These are phyloP conservation scores for Drosophila incognita DNA, from an alignment of 2,888 invertebrate species.

Conservation along the genomic window DNA sequence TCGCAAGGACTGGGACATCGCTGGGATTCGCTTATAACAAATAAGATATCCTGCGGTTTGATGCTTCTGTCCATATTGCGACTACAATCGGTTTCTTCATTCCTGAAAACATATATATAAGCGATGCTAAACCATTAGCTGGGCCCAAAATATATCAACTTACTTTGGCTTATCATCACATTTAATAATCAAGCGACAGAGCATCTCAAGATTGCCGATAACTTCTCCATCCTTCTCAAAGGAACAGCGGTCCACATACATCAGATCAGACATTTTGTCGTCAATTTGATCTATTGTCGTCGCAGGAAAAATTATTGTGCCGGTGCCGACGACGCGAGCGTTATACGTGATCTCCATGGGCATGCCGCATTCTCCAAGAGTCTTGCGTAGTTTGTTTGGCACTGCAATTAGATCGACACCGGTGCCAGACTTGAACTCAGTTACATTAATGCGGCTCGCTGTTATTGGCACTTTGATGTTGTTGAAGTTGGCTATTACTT, in stretches of 20 bases:
- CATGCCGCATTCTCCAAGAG: constrained; percentile 67
- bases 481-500: constrained; percentile 63
- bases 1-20: constrained; percentile 52
- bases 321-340: constrained; percentile 58
- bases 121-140: neutral
- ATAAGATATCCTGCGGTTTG: constrained; percentile 71
- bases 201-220: constrained; percentile 64
- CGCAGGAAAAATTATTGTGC: constrained; percentile 60
- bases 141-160: neutral
- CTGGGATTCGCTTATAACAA: constrained; percentile 70
- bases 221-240: constrained; percentile 46
- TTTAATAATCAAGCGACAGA: constrained; percentile 70
- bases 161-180: constrained; percentile 61
- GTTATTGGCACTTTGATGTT: constrained; percentile 53
- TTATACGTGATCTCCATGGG: constrained; percentile 60
- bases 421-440: constrained; percentile 72
- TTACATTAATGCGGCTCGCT: constrained; percentile 74
- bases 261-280: constrained; percentile 55
- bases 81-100: neutral
- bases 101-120: neutral
- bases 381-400: constrained; percentile 56
- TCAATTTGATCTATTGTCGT: constrained; percentile 57
- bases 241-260: constrained; percentile 55
- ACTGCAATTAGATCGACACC: constrained; percentile 56
- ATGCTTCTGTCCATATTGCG: constrained; percentile 33